Conservation (phyloP, 2,113 vertebrate genomes). For the Chlorodrepanis virens region DNA sequence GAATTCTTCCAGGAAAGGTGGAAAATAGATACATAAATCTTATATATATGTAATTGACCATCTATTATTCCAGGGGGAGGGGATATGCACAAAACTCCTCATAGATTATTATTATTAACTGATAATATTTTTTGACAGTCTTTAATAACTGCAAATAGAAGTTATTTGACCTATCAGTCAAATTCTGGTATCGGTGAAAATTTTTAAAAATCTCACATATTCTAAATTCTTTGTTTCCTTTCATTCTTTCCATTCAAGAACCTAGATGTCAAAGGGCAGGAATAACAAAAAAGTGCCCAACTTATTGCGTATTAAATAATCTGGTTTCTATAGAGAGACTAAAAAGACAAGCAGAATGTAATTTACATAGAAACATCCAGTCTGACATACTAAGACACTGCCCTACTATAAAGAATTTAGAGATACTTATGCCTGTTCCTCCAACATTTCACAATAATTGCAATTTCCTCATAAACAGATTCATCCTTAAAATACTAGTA, state of each 20-base stretch:
- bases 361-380: background rate
- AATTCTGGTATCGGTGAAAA: background rate
- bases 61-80: background rate
- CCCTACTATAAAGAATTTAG: background rate
- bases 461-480: background rate
- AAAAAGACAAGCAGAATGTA: background rate
- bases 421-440: background rate
- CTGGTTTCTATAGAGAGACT: background rate
- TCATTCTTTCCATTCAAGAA: background rate
- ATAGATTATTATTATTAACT: background rate
- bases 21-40: background rate
- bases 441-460: background rate
- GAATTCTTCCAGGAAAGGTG: background rate
- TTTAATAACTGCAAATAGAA: background rate
- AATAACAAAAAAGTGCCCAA: background rate
- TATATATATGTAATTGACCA: background rate
- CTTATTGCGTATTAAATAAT: background rate
- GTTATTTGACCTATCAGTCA: background rate
- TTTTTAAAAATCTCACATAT: background rate
- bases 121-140: background rate
- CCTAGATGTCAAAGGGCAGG: background rate
- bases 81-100: background rate
- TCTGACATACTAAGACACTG: background rate
- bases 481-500: background rate
- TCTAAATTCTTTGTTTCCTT: background rate